Evolutionary conservation across 2,113 vertebrate species (phyloP), one percentile per base, ranked within the genome.

Genomic region (Narcine bancroftii): DNA sequence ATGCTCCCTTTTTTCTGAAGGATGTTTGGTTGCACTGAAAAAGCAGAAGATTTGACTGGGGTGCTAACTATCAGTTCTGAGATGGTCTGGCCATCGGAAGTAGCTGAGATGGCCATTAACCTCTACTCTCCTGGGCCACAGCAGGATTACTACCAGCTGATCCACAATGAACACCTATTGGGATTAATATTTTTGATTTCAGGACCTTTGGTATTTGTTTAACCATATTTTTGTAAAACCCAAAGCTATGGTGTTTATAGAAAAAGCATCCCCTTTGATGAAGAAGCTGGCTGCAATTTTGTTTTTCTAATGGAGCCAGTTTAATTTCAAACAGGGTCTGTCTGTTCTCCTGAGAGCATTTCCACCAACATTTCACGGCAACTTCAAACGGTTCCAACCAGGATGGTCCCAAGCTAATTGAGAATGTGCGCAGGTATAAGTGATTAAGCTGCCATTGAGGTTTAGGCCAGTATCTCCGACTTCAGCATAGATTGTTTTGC

Each of bases 281-380:
- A 71, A 39, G 39, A 91, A 91, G n/a, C 89, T 91, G 89, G 89
- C 89, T 29, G 63, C 26, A 69, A 33, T 91, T 69, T 47, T 91
- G 89, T 91, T 91, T 91, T 69, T 69, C 63, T 42, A 91, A 47
- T 29, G 89, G 89, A 91, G 89, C 65, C 89, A 91, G 65, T 91
- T 69, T 91, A 36, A 60, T 87, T 87, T 87, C 81, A 87, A 60
- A 87, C 53, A 17, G 56, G 36, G 89, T 36, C 63, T 1, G 26
- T 42, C 63, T 71, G 39, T 45, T 65, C 65, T 39, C 7, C 26
- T 24, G 66, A 21, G 24, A 42, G 65, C 13, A 1, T 29, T 45
- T 47, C 63, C 89, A 47, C 89, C 89, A 69, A 91, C 24, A 36
- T 65, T 69, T 24, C 19, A 26, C 65, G 26, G 85, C 63, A 71